These are phyloP conservation scores for Clivina fossor DNA, from an alignment of 2,888 invertebrate genomes.

Conservation along the genomic window DNA sequence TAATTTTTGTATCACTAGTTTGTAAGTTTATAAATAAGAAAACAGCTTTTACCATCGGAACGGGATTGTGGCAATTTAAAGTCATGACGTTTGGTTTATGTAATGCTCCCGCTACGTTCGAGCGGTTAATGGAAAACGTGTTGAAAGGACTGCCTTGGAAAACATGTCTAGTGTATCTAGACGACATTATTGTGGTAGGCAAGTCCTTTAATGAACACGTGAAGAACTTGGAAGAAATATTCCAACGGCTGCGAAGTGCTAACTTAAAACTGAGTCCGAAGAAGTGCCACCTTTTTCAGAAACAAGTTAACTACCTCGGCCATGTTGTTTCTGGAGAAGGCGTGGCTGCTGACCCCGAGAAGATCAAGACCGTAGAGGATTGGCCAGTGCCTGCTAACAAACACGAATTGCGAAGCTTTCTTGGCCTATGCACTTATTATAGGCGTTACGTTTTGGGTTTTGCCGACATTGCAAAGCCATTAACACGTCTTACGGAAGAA, in stretches of 20 bases:
- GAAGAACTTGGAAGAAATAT: too few relatives aligned
- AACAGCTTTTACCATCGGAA: too few relatives aligned
- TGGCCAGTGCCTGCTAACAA: slow-evolving; percentile 37
- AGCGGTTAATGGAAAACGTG: too few relatives aligned
- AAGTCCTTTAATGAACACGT: slow-evolving; percentile 33
- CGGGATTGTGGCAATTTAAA: too few relatives aligned
- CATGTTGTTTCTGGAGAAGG: slow-evolving; percentile 36
- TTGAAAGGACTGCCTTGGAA: too few relatives aligned
- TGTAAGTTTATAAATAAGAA: not conserved
- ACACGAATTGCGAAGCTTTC: slow-evolving; percentile 37
- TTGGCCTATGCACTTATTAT: slow-evolving; percentile 43
- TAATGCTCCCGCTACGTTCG: slow-evolving; percentile 32
- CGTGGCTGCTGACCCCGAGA: slow-evolving; percentile 37
- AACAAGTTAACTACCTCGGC: slow-evolving; percentile 37
- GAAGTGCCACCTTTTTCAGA: slow-evolving; percentile 30
- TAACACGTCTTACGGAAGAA: slow-evolving; percentile 12
- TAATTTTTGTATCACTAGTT: not conserved
- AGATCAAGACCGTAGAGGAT: slow-evolving; percentile 34
- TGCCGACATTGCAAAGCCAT: slow-evolving; percentile 37
- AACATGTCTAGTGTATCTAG: too few relatives aligned
- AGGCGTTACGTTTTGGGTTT: slow-evolving; percentile 37
- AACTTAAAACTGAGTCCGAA: slow-evolving; percentile 38
- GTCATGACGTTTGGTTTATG: not conserved
- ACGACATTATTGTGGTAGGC: too few relatives aligned
- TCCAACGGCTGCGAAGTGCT: slow-evolving; percentile 35